phyloP scores from a whole-genome alignment of 2,113 vertebrate species.

The Chloropsis hardwickii region DNA sequence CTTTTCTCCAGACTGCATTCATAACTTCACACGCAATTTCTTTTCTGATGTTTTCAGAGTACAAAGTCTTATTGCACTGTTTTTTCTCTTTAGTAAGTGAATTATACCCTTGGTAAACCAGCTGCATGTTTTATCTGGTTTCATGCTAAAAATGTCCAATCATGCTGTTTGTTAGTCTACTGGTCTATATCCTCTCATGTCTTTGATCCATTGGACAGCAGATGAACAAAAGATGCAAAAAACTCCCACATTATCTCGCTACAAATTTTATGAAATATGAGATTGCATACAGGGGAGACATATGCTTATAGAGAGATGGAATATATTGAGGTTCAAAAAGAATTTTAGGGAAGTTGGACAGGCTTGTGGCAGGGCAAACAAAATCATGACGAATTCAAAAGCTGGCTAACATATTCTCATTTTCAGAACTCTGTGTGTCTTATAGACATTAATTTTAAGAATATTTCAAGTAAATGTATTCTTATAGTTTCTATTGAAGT shows the following conservation, averaged over 20 bases:
- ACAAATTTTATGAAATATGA: not conserved
- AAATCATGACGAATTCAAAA: not conserved
- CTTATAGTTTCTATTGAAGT: not conserved
- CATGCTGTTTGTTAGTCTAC: not conserved
- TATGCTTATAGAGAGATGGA: not conserved
- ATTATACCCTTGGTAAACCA: not conserved
- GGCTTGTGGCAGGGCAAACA: not conserved
- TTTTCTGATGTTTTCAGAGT: not conserved
- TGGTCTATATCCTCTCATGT: not conserved
- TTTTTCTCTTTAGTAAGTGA: not conserved
- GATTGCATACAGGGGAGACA: not conserved
- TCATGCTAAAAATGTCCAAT: not conserved
- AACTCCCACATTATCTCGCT: fast-evolving
- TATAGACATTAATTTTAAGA: not conserved
- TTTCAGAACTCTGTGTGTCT: not conserved
- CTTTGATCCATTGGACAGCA: not conserved
- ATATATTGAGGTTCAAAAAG: not conserved
- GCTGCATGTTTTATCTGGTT: not conserved
- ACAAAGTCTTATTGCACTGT: not conserved
- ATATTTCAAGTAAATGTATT: not conserved
- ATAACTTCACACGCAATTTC: not conserved
- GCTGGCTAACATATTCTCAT: not conserved
- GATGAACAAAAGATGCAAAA: not conserved
- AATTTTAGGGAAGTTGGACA: not conserved
- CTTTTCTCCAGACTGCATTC: not conserved